Base-by-base conservation (phyloP, 2,113 vertebrate species). In the Lamprologus callipterus region DNA sequence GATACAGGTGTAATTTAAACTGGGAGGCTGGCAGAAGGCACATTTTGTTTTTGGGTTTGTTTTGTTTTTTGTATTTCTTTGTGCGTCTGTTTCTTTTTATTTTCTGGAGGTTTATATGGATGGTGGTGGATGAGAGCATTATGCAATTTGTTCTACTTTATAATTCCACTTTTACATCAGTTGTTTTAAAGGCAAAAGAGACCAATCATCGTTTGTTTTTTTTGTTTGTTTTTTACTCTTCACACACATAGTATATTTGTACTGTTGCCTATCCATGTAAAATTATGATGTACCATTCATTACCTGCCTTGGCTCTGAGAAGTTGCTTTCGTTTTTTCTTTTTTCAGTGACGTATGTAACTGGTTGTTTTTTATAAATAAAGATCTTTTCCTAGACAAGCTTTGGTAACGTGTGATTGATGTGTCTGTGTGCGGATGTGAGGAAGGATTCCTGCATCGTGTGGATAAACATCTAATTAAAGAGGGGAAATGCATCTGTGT, bases 341-440 rank as follows among this genome's bases (percentile, higher is more conserved):
- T 68, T 21, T 21, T 96, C 94, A 96, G 93, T 94, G 82, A 95
- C 92, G 90, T 94, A 95, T 96, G 95, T 96, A 96, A 95, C 95
- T 97, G 95, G 96, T 96, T 93, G 92, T 65, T 96, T 96, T 96
- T 95, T 95, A 96, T 96, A 97, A 97, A 95, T 96, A 97, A 95
- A 94, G 91, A 94, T 91, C 88, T 92, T 96, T 96, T 95, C 95
- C 91, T 94, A 95, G 60, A 65, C 87, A 12, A 92, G 88, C 54
- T 86, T 65, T 82, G 51, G 83, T 12, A 5, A 4, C 1, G 4
- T 86, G 92, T 93, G 82, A 87, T 86, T 92, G 84, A 70, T 83
- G 58, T 89, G 63, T 12, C 33, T 81, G 85, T 55, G 54, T 68
- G 73, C 8, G 5, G 79, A 49, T 16, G 31, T 83, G 70, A 87